Evolutionary conservation across 64 coral and sea anemone genomes (phyloP), one percentile per base, ranked within the genome.

Genomic region (Pachyseris speciosa): DNA sequence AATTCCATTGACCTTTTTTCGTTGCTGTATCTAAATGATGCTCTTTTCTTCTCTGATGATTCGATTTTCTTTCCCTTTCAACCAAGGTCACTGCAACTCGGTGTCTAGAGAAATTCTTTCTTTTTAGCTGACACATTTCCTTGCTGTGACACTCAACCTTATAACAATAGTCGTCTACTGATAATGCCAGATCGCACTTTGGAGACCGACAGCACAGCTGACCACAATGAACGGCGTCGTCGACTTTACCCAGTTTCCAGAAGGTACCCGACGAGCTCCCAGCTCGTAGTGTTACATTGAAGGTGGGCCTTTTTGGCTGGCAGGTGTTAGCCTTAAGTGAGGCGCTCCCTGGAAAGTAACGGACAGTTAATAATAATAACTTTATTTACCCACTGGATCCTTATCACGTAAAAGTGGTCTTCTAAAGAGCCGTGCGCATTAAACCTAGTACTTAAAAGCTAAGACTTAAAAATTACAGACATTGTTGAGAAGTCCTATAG

Each of bases 121-220:
- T 61, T 80, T 80, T 93, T 49, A 75, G 41, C 15, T 38, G 85
- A 39, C 91, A 93, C 59, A 93, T 51, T 57, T 93, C 79, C 13
- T 93, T 53, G 36, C 74, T 93, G 47, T 88, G 69, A 68, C 91
- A 93, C 37, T 93, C 47, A 45, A 93, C 91, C 43, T 88, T 93
- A 34, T 93, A 93, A 20, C 91, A 93, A 81, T 61, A 31, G 34
- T 93, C 60, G 60, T 93, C 74, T 22, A 88, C 91, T 60, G 75
- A 72, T 37, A 93, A 93, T 36, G 91, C 91, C 22, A 93, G 84
- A 47, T 93, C 74, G 67, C 91, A 93, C 22, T 37, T 69, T 16
- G 42, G 37, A 32, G 80, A 61, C 12, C 69, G 61, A 59, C 91
- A 93, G 27, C 91, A 93, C 73, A 69, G 67, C 1, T 43, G 29